phyloP scores from a whole-genome alignment of 2,888 invertebrate genomes.

The Pharmacophagus antenor region DNA sequence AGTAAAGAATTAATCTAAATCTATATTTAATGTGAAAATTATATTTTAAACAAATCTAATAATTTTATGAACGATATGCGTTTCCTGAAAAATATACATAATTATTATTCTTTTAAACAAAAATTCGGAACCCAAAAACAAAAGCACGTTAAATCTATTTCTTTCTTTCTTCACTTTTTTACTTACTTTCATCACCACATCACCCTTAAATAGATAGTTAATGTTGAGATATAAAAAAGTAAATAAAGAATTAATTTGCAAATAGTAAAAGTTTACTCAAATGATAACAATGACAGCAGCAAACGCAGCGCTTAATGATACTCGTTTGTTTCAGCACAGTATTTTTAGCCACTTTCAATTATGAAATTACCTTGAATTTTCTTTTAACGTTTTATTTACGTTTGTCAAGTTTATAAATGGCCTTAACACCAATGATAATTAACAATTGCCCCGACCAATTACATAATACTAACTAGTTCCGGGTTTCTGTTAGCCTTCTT shows the following conservation, averaged over 20 bases:
- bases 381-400: conserved; percentile 36
- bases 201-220: too few species aligned
- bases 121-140: too few species aligned
- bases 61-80: too few species aligned
- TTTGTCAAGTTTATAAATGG: conserved; percentile 59
- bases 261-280: conserved; percentile 4
- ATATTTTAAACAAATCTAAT: too few species aligned
- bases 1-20: too few species aligned
- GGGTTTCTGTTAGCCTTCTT: conserved; percentile 50
- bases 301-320: conserved; percentile 18
- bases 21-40: too few species aligned
- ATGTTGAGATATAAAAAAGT: conserved; percentile 1
- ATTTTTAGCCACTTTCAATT: conserved; percentile 24
- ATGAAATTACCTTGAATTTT: conserved; percentile 19
- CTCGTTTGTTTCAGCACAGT: conserved; percentile 20
- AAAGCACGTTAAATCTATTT: too few species aligned
- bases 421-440: conserved; percentile 56
- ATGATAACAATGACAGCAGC: conserved; percentile 16
- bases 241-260: conserved; percentile 1
- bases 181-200: too few species aligned
- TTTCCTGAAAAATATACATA: too few species aligned
- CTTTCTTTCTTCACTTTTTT: too few species aligned
- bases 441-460: conserved; percentile 67
- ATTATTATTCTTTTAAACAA: too few species aligned
- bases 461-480: conserved; percentile 71